Evolutionary conservation across 2,797 vertebrate genomes (phyloP), one percentile per base, ranked within the genome.

Genomic region (Astyanax mexicanus): DNA sequence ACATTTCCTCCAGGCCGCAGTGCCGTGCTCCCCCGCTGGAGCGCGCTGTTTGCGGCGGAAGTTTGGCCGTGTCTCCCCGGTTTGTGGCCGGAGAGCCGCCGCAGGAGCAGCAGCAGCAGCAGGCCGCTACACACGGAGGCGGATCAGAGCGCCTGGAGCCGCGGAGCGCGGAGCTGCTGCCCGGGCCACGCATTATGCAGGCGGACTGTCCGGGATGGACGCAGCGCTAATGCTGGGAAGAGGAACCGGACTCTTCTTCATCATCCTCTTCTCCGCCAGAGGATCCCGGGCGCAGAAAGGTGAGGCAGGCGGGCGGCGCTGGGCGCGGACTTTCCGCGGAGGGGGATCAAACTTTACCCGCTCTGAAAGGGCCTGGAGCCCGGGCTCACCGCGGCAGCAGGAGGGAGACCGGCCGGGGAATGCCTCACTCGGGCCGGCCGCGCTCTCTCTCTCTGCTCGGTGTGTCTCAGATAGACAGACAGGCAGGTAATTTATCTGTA

Each of bases 141-240:
- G 7, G n/a, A 29, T 25, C 23, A 10, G 47, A 51, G 47, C 47
- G 19, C 47, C 47, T 19, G 19, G 17, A 51, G 19, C 47, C 47
- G 45, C 47, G 9, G 23, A 51, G 51, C 4, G 60, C 62, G 23
- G 49, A 19, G 6, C 19, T 25, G 45, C 40, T 57, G 72, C 13
- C 29, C 32, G 5, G 35, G 42, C 75, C n/a, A 77, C 89, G 86
- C 93, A 92, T 55, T 90, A 94, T 94, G 93, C 92, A 93, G 88
- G 92, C 91, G 74, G 92, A 92, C 89, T 92, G 90, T 87, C 92
- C 92, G 91, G 90, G 81, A 93, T 90, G 92, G 92, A 88, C 90
- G 90, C 89, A 90, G 91, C 90, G 92, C 89, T 94, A 93, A 94
- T 94, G 93, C 90, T 90, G 91, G 91, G 91, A 84, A 90, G 91